Conservation (phyloP, 2,888 invertebrate genomes). For the Napeogenes inachia region DNA sequence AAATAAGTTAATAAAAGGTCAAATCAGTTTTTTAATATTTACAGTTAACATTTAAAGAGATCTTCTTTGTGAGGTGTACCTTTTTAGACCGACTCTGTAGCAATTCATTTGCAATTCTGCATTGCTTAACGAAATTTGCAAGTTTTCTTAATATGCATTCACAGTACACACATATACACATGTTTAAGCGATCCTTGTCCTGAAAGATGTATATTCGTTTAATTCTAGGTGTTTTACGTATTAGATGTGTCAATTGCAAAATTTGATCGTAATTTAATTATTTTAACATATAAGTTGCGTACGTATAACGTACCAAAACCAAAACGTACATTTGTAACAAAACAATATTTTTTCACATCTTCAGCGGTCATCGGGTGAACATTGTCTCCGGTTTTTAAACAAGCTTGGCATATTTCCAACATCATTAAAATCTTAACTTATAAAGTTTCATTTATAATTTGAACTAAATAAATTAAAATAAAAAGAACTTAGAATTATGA, state of each 20-base stretch:
- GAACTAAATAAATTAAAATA: not conserved
- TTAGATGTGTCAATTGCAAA: not conserved
- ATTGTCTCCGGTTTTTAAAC: conserved; percentile 38
- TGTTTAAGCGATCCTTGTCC: conserved; percentile 29
- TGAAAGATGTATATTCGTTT: conserved; percentile 29
- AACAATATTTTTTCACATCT: conserved; percentile 40
- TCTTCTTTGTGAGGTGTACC: conserved; percentile 10
- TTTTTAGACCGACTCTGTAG: conserved; percentile 7
- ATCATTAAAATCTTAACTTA: not conserved
- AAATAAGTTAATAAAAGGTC: not conserved
- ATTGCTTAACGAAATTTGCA: conserved; percentile 44
- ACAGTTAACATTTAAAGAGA: not conserved
- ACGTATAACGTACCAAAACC: not conserved
- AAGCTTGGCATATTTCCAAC: conserved; percentile 40
- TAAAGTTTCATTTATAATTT: conserved; percentile 1
- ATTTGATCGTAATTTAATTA: not conserved
- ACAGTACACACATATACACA: conserved; percentile 46
- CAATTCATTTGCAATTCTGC: conserved; percentile 36
- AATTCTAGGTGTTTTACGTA: not conserved
- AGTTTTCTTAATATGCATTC: conserved; percentile 42
- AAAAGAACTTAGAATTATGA: too few relatives aligned
- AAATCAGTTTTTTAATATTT: not conserved
- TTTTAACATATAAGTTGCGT: not conserved
- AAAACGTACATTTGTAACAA: conserved; percentile 40
- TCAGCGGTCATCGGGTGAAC: conserved; percentile 40